These are phyloP conservation scores for Drosophila conformis DNA, from an alignment of 2,888 invertebrate species.

Conservation along the genomic window DNA sequence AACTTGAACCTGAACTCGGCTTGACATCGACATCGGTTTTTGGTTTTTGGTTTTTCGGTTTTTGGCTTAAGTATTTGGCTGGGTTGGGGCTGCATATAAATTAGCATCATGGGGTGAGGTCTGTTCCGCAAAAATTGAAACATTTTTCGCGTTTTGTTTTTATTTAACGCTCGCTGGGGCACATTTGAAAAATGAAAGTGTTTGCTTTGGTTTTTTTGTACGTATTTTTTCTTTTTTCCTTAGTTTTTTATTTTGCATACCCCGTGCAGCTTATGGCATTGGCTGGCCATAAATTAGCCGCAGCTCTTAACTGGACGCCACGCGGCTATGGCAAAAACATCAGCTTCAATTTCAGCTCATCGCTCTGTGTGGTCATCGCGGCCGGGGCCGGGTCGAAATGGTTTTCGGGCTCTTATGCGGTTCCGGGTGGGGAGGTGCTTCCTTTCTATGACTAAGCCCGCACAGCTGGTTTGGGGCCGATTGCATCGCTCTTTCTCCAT, in stretches of 20 bases:
- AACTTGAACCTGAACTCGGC: slow-evolving; percentile 75
- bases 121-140: slow-evolving; percentile 62
- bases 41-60: slow-evolving; percentile 10
- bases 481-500: slow-evolving; percentile 77
- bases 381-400: slow-evolving; percentile 31
- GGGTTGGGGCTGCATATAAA: slow-evolving; percentile 70
- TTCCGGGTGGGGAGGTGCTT: slow-evolving; percentile 29
- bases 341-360: slow-evolving; percentile 55
- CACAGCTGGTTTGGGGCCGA: slow-evolving; percentile 70
- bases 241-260: slow-evolving; percentile 18
- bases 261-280: slow-evolving; percentile 76
- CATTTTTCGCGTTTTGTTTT: slow-evolving; percentile 61
- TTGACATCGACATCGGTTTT: slow-evolving; percentile 54
- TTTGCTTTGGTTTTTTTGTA: slow-evolving; percentile 64
- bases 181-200: slow-evolving; percentile 77
- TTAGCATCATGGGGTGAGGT: slow-evolving; percentile 80
- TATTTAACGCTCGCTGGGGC: slow-evolving; percentile 31
- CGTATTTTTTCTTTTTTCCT: background rate
- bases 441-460: slow-evolving; percentile 77
- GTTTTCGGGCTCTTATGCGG: slow-evolving; percentile 3
- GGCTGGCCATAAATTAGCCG: slow-evolving; percentile 72
- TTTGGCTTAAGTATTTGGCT: slow-evolving; percentile 29
- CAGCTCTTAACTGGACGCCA: slow-evolving; percentile 73
- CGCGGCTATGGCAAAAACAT: slow-evolving; percentile 42
- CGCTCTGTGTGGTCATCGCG: slow-evolving; percentile 69